Evolutionary conservation across 2,888 invertebrate genomes (phyloP).

Genomic region (Brachycybe producta): DNA sequence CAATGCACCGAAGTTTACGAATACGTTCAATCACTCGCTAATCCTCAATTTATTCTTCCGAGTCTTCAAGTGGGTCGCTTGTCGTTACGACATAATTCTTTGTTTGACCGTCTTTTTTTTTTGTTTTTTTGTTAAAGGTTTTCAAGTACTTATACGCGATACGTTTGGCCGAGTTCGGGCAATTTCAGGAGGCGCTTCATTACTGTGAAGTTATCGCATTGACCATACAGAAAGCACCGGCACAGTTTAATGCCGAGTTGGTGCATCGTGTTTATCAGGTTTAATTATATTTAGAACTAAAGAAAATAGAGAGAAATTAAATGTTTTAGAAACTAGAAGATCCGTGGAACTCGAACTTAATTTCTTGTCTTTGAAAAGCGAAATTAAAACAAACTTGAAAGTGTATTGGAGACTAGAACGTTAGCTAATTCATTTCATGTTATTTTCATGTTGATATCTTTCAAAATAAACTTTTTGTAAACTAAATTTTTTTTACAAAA

Average conservation of each 20-base stretch:
- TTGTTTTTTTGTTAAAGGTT: slow-evolving; percentile 41
- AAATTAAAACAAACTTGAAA: no score
- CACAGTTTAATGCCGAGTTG: slow-evolving; percentile 24
- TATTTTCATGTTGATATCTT: no score
- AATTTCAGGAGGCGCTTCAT: slow-evolving; percentile 61
- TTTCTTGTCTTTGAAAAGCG: no score
- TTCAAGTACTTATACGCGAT: slow-evolving; percentile 73
- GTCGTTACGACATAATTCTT: background rate
- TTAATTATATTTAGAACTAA: background rate
- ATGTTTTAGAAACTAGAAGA: background rate
- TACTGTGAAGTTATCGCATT: slow-evolving; percentile 69
- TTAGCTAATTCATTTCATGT: no score
- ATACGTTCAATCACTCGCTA: slow-evolving; percentile 71
- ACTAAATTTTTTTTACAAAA: no score
- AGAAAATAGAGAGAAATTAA: background rate
- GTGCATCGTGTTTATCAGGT: slow-evolving; percentile 34
- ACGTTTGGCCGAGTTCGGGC: slow-evolving; percentile 63
- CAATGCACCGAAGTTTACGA: slow-evolving; percentile 93
- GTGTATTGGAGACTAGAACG: no score
- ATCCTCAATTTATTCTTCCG: slow-evolving; percentile 54
- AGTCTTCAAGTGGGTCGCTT: slow-evolving; percentile 51
- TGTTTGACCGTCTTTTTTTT: background rate
- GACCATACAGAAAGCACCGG: slow-evolving; percentile 46
- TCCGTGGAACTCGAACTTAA: no score
- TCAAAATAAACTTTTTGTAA: background rate